Evolutionary conservation across 2,113 vertebrate species (phyloP).

Genomic region (Arothron firmamentum): DNA sequence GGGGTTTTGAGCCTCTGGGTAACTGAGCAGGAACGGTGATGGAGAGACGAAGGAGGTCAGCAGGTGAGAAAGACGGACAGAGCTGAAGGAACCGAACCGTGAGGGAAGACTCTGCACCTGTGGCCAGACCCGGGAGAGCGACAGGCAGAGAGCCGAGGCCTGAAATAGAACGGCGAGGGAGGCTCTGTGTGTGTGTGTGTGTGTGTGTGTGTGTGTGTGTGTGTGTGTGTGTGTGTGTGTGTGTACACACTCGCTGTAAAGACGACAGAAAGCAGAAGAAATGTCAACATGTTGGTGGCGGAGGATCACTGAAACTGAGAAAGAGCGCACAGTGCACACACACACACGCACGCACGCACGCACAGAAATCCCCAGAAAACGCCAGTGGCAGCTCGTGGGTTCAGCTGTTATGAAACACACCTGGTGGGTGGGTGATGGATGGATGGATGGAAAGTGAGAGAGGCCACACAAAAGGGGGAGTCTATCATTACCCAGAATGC

Average conservation of each 20-base stretch:
- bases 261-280: conserved; percentile 47
- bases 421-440: not conserved
- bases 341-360: conserved; percentile 16
- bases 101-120: not conserved
- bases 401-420: conserved; percentile 31
- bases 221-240: conserved; percentile 55
- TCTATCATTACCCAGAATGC: conserved; percentile 72
- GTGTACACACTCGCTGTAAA: conserved; percentile 42
- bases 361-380: conserved; percentile 11
- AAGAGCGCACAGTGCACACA: conserved; percentile 8
- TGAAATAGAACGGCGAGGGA: conserved; percentile 39
- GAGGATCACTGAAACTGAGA: conserved; percentile 34
- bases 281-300: conserved; percentile 60
- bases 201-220: conserved; percentile 46
- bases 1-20: not conserved
- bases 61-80: conserved; percentile 8
- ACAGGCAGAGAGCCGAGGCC: conserved; percentile 5
- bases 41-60: conserved; percentile 19
- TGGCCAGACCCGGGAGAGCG: conserved; percentile 22
- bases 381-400: conserved; percentile 1
- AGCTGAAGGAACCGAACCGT: conserved; percentile 5
- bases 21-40: not conserved
- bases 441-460: not conserved
- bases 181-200: conserved; percentile 47
- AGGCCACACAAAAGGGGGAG: not conserved